These are phyloP conservation scores for Euplagia quadripunctaria DNA, from an alignment of 2,888 invertebrate species.

Conservation along the genomic window DNA sequence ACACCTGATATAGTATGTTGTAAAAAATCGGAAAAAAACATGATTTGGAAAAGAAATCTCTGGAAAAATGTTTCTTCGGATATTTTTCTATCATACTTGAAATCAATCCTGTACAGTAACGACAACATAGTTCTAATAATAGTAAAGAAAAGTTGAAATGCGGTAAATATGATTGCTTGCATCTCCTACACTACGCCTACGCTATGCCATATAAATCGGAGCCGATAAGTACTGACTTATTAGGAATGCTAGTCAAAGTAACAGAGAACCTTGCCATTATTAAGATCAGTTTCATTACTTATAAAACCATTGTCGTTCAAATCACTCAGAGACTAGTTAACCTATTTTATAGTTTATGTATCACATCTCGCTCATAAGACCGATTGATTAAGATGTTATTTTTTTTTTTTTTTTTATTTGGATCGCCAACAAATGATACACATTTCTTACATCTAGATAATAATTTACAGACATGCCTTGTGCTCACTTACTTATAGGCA, in stretches of 20 bases:
- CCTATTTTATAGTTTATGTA: not conserved
- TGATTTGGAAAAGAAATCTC: too few relatives aligned
- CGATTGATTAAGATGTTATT: not conserved
- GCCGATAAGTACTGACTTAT: constrained; percentile 24
- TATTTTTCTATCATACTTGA: too few relatives aligned
- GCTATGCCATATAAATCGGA: constrained; percentile 37
- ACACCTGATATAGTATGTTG: too few relatives aligned
- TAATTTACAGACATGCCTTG: too few relatives aligned
- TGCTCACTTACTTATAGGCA: too few relatives aligned
- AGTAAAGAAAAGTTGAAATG: not conserved
- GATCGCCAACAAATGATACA: too few relatives aligned
- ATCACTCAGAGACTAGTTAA: not conserved
- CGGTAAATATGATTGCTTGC: constrained; percentile 7
- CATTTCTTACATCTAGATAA: too few relatives aligned
- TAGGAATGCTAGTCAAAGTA: not conserved
- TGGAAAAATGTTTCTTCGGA: too few relatives aligned
- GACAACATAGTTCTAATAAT: too few relatives aligned
- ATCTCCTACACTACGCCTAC: constrained; percentile 59
- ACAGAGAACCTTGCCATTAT: constrained; percentile 6
- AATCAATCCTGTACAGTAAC: too few relatives aligned
- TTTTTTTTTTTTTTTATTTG: not conserved
- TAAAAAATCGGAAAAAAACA: too few relatives aligned
- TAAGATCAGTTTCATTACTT: not conserved
- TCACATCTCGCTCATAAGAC: not conserved
- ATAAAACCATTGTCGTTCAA: not conserved